A percentile compares a stretch with the other conserved stretches of the same genome.
Evolutionary conservation across 2,888 invertebrate species (phyloP).

Genomic region (Rhynchonema sp.): DNA sequence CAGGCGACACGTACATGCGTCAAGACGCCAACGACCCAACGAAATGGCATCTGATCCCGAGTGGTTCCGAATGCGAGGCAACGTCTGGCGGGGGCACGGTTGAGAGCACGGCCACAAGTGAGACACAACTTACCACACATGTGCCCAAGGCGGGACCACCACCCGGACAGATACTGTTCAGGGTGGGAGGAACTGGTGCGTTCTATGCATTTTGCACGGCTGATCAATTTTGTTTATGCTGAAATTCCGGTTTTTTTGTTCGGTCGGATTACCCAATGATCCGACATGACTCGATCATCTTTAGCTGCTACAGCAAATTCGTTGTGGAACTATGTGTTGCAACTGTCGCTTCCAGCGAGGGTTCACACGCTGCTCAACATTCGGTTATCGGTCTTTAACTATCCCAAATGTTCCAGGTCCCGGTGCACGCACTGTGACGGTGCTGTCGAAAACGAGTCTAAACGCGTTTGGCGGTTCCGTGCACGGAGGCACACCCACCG

Average conservation of each 20-base stretch:
- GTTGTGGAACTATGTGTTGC: too few relatives aligned
- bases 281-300: too few relatives aligned
- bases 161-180: background rate
- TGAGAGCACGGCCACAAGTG: too few relatives aligned
- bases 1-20: slow-evolving; percentile 44
- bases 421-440: too few relatives aligned
- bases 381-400: too few relatives aligned
- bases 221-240: background rate
- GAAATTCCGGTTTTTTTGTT: too few relatives aligned
- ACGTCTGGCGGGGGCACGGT: background rate
- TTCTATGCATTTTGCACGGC: background rate
- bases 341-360: background rate
- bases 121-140: too few relatives aligned
- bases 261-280: background rate
- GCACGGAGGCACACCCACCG: too few relatives aligned
- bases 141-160: background rate
- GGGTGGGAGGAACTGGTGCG: background rate
- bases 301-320: too few relatives aligned
- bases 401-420: too few relatives aligned
- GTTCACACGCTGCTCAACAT: background rate
- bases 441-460: too few relatives aligned
- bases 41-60: slow-evolving; percentile 55
- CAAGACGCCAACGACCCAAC: slow-evolving; percentile 56
- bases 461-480: too few relatives aligned
- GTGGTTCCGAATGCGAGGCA: background rate